These are phyloP conservation scores for Melolontha melolontha DNA, from an alignment of 2,888 invertebrate species.

Conservation along the genomic window DNA sequence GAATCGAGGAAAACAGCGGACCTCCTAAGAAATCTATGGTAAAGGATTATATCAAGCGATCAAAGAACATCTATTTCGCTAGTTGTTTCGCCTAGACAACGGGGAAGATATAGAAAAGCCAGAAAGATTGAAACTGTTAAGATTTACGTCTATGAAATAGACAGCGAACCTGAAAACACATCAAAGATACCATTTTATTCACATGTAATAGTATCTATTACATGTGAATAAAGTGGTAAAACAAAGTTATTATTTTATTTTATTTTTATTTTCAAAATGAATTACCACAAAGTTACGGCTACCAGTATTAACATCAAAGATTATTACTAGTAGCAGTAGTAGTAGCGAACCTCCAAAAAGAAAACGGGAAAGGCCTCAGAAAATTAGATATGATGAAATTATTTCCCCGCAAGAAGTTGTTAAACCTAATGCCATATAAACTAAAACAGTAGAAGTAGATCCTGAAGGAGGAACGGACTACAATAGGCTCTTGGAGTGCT, in stretches of 20 bases:
- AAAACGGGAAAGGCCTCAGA: constrained; percentile 22
- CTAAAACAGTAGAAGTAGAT: too few relatives aligned
- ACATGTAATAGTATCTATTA: too few relatives aligned
- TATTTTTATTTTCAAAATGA: too few relatives aligned
- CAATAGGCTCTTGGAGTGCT: too few relatives aligned
- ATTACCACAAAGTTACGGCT: too few relatives aligned
- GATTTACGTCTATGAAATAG: neutral
- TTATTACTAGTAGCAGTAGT: too few relatives aligned
- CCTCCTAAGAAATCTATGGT: constrained; percentile 16
- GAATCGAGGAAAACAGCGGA: neutral
- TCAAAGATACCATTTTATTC: too few relatives aligned
- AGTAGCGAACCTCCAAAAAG: neutral
- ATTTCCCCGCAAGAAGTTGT: neutral
- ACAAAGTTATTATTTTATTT: too few relatives aligned
- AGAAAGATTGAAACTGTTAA: neutral
- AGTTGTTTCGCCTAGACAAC: neutral
- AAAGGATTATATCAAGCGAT: constrained; percentile 2
- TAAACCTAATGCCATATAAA: neutral
- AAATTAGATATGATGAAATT: neutral
- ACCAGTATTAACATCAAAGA: too few relatives aligned
- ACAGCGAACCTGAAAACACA: neutral
- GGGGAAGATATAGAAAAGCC: neutral
- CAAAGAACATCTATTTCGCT: neutral
- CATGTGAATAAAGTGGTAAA: too few relatives aligned
- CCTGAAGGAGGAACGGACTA: too few relatives aligned